Evolutionary conservation across 2,888 invertebrate species (phyloP).

Genomic region (Siphlonurus alternatus): DNA sequence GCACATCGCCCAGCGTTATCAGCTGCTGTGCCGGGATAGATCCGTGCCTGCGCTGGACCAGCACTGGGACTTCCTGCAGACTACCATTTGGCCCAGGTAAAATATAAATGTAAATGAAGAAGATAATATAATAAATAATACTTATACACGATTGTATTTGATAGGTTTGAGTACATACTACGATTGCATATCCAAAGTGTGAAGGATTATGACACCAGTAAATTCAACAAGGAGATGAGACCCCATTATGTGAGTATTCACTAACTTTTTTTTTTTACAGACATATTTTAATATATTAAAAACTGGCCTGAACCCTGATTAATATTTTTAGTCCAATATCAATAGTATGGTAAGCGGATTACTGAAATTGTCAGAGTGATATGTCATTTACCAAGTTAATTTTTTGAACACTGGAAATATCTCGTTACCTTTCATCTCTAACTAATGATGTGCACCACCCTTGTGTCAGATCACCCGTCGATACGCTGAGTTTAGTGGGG

Average conservation of each 20-base stretch:
- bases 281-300: no score
- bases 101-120: not conserved
- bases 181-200: slow-evolving; percentile 88
- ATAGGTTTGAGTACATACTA: slow-evolving; percentile 69
- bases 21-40: slow-evolving; percentile 83
- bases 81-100: slow-evolving; percentile 61
- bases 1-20: slow-evolving; percentile 80
- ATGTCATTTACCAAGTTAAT: no score
- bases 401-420: slow-evolving; percentile 1
- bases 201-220: slow-evolving; percentile 78
- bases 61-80: slow-evolving; percentile 86
- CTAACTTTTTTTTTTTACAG: slow-evolving; percentile 2
- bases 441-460: not conserved
- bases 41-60: slow-evolving; percentile 78
- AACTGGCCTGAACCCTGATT: no score
- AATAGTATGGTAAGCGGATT: no score
- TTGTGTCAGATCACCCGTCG: slow-evolving; percentile 72
- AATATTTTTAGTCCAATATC: no score
- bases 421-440: slow-evolving; percentile 8
- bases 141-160: slow-evolving; percentile 10
- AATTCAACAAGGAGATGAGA: slow-evolving; percentile 77
- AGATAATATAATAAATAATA: not conserved
- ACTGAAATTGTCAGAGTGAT: no score
- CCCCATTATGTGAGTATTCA: slow-evolving; percentile 85
- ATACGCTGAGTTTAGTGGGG: slow-evolving; percentile 96